phyloP scores from a whole-genome alignment of 2,113 vertebrate species.

The Otolemur garnettii region DNA sequence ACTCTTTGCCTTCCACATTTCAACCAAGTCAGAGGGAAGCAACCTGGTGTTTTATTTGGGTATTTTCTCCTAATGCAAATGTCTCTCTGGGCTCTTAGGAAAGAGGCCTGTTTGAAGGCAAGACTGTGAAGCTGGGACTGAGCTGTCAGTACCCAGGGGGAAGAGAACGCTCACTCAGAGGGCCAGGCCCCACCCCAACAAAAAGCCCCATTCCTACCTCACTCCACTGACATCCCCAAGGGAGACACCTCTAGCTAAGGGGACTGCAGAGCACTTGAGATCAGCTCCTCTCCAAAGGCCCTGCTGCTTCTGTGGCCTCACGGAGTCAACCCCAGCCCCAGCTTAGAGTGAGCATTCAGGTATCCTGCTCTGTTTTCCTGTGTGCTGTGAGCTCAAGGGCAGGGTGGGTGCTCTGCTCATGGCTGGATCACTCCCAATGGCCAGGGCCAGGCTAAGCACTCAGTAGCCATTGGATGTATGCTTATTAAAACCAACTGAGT shows the following conservation, averaged over 20 bases:
- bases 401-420: too few species aligned
- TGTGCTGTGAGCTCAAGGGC: background rate
- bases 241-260: background rate
- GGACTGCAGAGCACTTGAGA: background rate
- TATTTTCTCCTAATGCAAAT: constrained; percentile 63
- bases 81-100: constrained; percentile 63
- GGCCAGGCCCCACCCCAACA: background rate
- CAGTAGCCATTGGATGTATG: background rate
- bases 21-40: background rate
- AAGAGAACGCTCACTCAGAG: background rate
- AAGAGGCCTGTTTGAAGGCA: background rate
- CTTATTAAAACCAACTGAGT: background rate
- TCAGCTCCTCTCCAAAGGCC: background rate
- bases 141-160: background rate
- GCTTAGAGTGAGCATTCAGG: too few species aligned
- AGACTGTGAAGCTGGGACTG: constrained; percentile 8
- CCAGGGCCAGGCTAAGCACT: background rate
- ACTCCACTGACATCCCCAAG: background rate
- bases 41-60: constrained; percentile 47
- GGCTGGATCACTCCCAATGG: background rate
- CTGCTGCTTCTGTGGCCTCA: background rate
- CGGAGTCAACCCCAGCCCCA: too few species aligned
- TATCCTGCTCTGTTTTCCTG: too few species aligned
- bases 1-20: background rate
- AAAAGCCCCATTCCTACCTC: background rate